Evolutionary conservation across 2,888 invertebrate genomes (phyloP).

Genomic region (Caenorhabditis sulstoni): DNA sequence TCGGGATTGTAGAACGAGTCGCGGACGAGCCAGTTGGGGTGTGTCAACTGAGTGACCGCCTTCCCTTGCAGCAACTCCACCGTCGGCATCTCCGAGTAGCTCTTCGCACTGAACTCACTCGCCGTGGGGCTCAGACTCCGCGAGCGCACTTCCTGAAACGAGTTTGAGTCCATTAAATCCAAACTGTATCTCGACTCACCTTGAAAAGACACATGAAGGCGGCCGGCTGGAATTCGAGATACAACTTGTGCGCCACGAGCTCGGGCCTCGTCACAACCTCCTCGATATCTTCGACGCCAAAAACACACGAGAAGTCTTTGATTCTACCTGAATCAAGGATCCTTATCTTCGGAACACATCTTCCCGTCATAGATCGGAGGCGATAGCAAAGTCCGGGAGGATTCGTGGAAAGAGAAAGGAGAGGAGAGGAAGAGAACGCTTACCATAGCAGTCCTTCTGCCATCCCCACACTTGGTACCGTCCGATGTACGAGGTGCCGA

Average conservation of each 20-base stretch:
- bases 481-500: conserved; percentile 64
- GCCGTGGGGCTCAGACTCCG: conserved; percentile 41
- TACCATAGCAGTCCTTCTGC: conserved; percentile 59
- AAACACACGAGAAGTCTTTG: conserved; percentile 65
- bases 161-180: conserved; percentile 4
- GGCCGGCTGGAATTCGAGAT: conserved; percentile 66
- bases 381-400: too few relatives aligned
- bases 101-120: conserved; percentile 54
- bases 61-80: conserved; percentile 63
- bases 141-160: conserved; percentile 53
- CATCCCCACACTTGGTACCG: conserved; percentile 68
- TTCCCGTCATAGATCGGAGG: background rate
- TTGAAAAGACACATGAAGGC: conserved; percentile 68
- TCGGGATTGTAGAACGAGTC: conserved; percentile 62
- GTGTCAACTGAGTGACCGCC: conserved; percentile 58
- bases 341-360: too few relatives aligned
- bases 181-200: too few relatives aligned
- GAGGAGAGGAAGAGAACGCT: conserved; percentile 11
- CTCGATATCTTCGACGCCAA: conserved; percentile 64
- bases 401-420: too few relatives aligned
- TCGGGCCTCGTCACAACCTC: conserved; percentile 63
- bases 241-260: conserved; percentile 68
- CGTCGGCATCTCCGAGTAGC: conserved; percentile 68
- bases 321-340: conserved; percentile 68
- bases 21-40: conserved; percentile 64